Conservation (phyloP, 2,888 invertebrate species). For the Callyntrura sp. region DNA sequence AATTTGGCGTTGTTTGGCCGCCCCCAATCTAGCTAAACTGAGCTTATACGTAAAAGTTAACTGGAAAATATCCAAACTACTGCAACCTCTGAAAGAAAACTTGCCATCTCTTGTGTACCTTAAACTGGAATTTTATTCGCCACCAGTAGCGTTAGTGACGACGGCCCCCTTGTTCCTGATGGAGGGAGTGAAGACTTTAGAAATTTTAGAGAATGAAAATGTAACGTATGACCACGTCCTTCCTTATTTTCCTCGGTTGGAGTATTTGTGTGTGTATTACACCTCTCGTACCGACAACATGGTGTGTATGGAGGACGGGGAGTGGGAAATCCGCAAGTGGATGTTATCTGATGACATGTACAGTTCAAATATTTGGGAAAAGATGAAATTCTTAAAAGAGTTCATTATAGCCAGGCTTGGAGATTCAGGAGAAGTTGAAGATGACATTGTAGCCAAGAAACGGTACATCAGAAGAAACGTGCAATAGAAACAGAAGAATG, state of each 20-base stretch:
- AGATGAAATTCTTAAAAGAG: background rate
- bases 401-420: background rate
- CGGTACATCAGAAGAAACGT: background rate
- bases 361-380: background rate
- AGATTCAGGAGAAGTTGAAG: background rate
- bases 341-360: background rate
- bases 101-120: conserved; percentile 1
- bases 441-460: background rate
- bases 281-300: background rate
- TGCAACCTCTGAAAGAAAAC: background rate
- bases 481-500: too few relatives aligned
- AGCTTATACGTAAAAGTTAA: background rate
- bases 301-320: background rate
- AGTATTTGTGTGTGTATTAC: background rate
- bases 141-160: too few relatives aligned
- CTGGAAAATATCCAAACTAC: background rate
- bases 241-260: background rate
- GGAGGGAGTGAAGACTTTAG: background rate
- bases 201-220: background rate
- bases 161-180: background rate
- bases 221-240: conserved; percentile 9
- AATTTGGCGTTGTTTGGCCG: background rate
- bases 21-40: background rate
- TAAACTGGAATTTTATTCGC: background rate
- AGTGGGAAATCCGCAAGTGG: background rate